Percentiles rank a stretch among this genome's conserved stretches.
Evolutionary conservation across 1,140 invertebrate genomes (phyloP).

Genomic region (Lepidotrigona ventralis): DNA sequence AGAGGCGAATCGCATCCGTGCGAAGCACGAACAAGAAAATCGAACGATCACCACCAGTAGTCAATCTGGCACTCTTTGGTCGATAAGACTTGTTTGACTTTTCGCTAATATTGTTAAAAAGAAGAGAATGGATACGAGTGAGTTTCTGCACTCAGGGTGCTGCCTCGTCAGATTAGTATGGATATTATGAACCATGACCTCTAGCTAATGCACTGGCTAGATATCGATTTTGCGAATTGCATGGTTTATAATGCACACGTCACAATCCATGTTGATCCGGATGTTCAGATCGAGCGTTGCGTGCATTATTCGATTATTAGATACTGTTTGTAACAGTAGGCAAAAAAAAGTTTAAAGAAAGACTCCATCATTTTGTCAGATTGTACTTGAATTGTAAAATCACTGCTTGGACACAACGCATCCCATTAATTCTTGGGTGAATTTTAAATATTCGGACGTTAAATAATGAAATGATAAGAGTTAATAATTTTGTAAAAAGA

Average conservation of each 20-base stretch:
- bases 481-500: too few species aligned
- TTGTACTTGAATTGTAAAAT: too few species aligned
- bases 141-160: not conserved
- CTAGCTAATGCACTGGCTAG: not conserved
- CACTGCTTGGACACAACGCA: too few species aligned
- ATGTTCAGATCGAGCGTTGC: too few species aligned
- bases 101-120: too few species aligned
- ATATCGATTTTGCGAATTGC: slow-evolving; percentile 3
- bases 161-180: not conserved
- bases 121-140: too few species aligned
- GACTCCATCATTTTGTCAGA: too few species aligned
- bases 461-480: too few species aligned
- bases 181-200: not conserved
- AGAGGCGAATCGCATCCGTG: not conserved
- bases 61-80: not conserved
- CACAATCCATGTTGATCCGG: not conserved
- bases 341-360: not conserved
- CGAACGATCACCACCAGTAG: not conserved
- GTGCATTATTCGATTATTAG: not conserved
- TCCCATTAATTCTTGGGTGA: too few species aligned
- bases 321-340: too few species aligned
- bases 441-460: too few species aligned
- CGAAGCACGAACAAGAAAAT: not conserved
- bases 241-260: not conserved
- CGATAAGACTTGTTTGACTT: too few species aligned